phyloP scores from a whole-genome alignment of 1,140 invertebrate genomes.

The Thalassaphorura encarpata region DNA sequence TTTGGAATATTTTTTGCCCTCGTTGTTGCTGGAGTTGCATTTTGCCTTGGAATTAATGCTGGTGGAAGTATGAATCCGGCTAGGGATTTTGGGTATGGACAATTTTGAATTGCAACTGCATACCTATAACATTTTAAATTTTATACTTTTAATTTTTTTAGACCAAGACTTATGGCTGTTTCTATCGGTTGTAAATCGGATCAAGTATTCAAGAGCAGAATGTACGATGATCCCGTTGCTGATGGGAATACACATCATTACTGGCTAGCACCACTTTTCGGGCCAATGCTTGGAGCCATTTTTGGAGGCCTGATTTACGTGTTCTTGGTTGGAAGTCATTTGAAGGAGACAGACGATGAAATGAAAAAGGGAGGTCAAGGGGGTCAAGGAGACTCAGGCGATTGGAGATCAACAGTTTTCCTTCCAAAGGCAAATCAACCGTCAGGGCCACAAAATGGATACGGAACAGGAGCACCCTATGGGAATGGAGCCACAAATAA shows the following conservation, averaged over 20 bases:
- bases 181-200: slow-evolving; percentile 9
- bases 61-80: slow-evolving; percentile 23
- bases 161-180: slow-evolving; percentile 10
- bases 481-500: too few species aligned
- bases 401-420: slow-evolving; percentile 11
- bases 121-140: too few species aligned
- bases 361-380: not conserved
- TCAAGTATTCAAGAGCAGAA: not conserved
- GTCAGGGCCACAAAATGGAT: not conserved
- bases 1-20: slow-evolving; percentile 11
- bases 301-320: slow-evolving; percentile 19
- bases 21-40: slow-evolving; percentile 4
- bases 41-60: slow-evolving; percentile 4
- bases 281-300: slow-evolving; percentile 15
- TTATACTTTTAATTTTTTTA: too few species aligned
- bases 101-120: too few species aligned
- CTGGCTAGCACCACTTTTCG: slow-evolving; percentile 20
- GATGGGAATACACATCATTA: not conserved
- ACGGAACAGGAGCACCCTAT: too few species aligned
- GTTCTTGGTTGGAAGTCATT: slow-evolving; percentile 17
- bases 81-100: slow-evolving; percentile 21
- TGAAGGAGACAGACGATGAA: slow-evolving; percentile 8
- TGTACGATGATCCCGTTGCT: not conserved
- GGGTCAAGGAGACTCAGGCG: not conserved
- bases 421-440: slow-evolving; percentile 1